Evolutionary conservation across 2,113 vertebrate genomes (phyloP), one percentile per base, ranked within the genome.

Genomic region (Ameiurus melas): DNA sequence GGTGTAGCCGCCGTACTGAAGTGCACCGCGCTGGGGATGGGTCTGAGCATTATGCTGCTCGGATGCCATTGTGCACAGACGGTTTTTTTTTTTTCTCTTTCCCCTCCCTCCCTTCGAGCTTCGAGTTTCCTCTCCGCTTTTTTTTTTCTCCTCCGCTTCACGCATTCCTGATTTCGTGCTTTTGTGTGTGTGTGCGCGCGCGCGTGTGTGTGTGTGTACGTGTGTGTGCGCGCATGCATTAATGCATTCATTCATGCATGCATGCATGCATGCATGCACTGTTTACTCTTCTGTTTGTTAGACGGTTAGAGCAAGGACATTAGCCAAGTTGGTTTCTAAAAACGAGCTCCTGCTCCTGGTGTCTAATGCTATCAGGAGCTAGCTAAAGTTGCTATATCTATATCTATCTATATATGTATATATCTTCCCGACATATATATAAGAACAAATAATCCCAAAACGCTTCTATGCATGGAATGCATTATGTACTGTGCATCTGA

Each of bases 1-100:
- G 66, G 79, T 83, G 78, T 87, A 82, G 86, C 81, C 64, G 53
- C 30, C 58, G 8, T 62, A 53, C 70, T 9, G 73, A 14, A 66
- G 58, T 39, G 71, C n/a, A 36, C 30, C 17, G 68, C 17, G 82
- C 70, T 55, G 36, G 70, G 71, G 43, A 78, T 68, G 81, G 57
- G 70, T 36, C 51, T 55, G 47, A 36, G 43, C 77, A 5, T 81
- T 81, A 43, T 80, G 60, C 80, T 73, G 36, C 60, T 36, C 1
- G 87, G 82, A n/a, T 78, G 83, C 83, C 83, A 88, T 88, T 88
- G 83, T 88, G 87, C 73, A 79, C 22, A 55, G 71, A n/a, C n/a
- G n/a, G n/a, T n/a, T n/a, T n/a, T n/a, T n/a, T 60, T 78, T 58
- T 58, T 60, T 39, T 19, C n/a, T 51, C 75, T 19, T 33, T 51